Evolutionary conservation across 2,888 invertebrate genomes (phyloP).

Genomic region (Sicus ferrugineus): DNA sequence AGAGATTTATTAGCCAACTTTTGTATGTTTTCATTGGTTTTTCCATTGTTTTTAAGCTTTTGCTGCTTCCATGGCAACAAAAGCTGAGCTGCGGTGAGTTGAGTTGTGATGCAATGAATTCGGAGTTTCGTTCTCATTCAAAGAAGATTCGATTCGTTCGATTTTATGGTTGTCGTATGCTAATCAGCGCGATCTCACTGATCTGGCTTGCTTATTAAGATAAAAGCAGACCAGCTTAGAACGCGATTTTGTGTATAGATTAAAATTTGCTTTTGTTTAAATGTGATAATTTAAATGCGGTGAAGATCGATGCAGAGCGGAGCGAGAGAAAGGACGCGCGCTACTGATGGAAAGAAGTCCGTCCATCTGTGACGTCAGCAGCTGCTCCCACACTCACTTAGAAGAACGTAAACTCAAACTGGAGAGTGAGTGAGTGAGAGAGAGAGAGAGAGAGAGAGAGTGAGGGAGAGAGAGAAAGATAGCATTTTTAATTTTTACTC

Average conservation of each 20-base stretch:
- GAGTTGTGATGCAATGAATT: constrained; percentile 11
- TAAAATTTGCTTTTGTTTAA: not conserved
- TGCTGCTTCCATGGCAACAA: not conserved
- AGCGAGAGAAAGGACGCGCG: too few relatives aligned
- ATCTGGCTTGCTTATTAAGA: not conserved
- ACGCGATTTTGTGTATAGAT: not conserved
- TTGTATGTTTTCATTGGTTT: not conserved
- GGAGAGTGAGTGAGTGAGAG: too few relatives aligned
- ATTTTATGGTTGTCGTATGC: not conserved
- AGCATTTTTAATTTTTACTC: too few relatives aligned
- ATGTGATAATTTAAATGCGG: not conserved
- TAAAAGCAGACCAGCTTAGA: not conserved
- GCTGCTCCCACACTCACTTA: too few relatives aligned
- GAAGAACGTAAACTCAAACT: too few relatives aligned
- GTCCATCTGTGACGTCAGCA: not conserved
- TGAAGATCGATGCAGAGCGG: not conserved
- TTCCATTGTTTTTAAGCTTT: not conserved
- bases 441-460: too few relatives aligned
- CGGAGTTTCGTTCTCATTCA: not conserved
- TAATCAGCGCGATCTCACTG: not conserved
- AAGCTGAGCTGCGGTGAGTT: too few relatives aligned
- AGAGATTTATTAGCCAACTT: not conserved
- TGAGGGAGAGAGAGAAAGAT: not conserved
- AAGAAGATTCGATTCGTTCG: not conserved
- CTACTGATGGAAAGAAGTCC: not conserved